A percentile compares a stretch with the other conserved stretches of the same genome.
These are phyloP conservation scores for Microcebus griseorufus DNA, from an alignment of 2,113 vertebrate genomes.

Conservation along the genomic window DNA sequence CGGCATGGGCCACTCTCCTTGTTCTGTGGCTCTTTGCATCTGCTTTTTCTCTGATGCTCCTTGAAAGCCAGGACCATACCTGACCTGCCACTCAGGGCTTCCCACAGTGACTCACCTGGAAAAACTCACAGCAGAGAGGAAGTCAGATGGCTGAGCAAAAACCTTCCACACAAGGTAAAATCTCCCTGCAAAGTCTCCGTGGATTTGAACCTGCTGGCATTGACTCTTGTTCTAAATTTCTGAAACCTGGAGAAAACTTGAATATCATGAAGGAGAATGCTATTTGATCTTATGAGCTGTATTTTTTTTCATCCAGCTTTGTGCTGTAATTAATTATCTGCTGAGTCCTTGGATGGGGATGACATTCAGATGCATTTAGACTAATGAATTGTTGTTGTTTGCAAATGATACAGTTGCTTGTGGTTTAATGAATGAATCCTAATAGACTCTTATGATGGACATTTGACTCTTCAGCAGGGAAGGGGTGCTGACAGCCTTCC, in stretches of 20 bases:
- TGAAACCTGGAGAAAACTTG: not conserved
- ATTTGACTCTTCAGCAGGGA: conserved; percentile 12
- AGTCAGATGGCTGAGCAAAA: not conserved
- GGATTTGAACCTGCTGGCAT: not conserved
- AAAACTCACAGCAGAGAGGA: not conserved
- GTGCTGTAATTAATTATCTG: conserved; percentile 80
- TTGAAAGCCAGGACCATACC: not conserved
- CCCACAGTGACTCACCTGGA: not conserved
- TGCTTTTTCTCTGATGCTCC: not conserved
- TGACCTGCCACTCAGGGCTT: not conserved
- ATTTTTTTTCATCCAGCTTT: conserved; percentile 49
- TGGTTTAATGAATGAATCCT: conserved; percentile 60
- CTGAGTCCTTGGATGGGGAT: conserved; percentile 76
- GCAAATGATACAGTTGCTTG: conserved; percentile 77
- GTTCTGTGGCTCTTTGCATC: not conserved
- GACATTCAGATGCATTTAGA: conserved; percentile 68
- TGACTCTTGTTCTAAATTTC: not conserved
- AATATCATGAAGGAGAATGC: not conserved
- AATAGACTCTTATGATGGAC: conserved; percentile 43
- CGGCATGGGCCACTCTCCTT: not conserved
- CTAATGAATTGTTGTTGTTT: conserved; percentile 77
- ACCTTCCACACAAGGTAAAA: not conserved
- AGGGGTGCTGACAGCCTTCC: not conserved
- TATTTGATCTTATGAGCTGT: conserved; percentile 20
- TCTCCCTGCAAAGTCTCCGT: not conserved